phyloP scores from a whole-genome alignment of 2,113 vertebrate genomes.

The Lonchura striata region DNA sequence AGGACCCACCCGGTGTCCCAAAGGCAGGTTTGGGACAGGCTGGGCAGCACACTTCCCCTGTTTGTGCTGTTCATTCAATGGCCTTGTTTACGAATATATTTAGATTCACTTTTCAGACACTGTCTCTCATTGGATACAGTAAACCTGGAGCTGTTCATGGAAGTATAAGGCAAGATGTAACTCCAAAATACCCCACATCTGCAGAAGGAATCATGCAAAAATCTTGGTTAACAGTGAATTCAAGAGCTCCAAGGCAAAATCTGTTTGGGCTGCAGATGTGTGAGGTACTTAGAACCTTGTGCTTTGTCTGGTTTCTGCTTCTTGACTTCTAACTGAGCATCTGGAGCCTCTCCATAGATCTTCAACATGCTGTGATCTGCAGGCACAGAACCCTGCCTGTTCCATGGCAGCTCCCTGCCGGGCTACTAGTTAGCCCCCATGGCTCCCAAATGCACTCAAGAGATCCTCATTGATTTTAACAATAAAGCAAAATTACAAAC shows the following conservation, averaged over 20 bases:
- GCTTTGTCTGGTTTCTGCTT: not conserved
- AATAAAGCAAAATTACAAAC: not conserved
- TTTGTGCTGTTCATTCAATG: not conserved
- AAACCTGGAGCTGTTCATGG: not conserved
- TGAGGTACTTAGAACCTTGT: not conserved
- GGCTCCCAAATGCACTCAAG: not conserved
- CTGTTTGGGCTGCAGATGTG: not conserved
- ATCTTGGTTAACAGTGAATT: not conserved
- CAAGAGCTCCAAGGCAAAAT: not conserved
- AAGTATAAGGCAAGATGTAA: not conserved
- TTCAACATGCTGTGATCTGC: rapidly evolving
- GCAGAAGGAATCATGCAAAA: not conserved
- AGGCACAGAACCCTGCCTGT: not conserved
- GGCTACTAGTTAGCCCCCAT: not conserved
- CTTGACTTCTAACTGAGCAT: not conserved
- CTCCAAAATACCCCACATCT: not conserved
- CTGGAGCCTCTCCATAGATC: not conserved
- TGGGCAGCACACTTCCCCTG: not conserved
- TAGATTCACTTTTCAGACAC: not conserved
- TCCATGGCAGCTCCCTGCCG: not conserved
- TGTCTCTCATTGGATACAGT: not conserved
- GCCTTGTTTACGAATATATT: not conserved
- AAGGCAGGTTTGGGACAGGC: not conserved
- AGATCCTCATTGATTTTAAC: not conserved
- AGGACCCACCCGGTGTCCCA: not conserved